Conservation (phyloP, 2,888 invertebrate species). For the Julus scanicus region DNA sequence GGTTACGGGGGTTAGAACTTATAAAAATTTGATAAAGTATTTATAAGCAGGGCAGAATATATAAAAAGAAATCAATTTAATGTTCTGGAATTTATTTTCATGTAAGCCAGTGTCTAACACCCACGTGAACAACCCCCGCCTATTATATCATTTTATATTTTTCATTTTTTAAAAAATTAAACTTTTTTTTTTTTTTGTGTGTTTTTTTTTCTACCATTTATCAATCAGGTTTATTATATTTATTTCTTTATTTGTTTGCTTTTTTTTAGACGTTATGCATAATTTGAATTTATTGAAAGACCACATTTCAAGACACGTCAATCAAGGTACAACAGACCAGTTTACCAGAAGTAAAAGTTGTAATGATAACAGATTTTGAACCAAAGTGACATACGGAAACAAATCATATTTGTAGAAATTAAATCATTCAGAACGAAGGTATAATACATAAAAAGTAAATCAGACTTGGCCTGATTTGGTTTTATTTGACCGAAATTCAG, state of each 20-base stretch:
- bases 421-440: conserved; percentile 34
- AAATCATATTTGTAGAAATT: background rate
- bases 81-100: too few species aligned
- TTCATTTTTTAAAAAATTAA: background rate
- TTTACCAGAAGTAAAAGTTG: background rate
- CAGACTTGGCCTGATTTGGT: background rate
- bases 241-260: background rate
- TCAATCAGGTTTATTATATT: background rate
- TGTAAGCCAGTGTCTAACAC: too few species aligned
- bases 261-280: conserved; percentile 16
- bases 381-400: conserved; percentile 3
- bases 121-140: background rate
- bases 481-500: background rate
- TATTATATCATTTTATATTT: background rate
- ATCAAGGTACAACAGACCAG: background rate
- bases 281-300: conserved; percentile 31
- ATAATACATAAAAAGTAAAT: background rate
- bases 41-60: too few species aligned
- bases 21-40: too few species aligned
- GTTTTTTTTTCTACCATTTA: background rate
- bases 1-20: too few species aligned
- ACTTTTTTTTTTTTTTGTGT: background rate
- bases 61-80: too few species aligned
- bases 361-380: background rate
- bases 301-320: background rate